Evolutionary conservation across 1,140 invertebrate species (phyloP).

Genomic region (Bombus confusus): DNA sequence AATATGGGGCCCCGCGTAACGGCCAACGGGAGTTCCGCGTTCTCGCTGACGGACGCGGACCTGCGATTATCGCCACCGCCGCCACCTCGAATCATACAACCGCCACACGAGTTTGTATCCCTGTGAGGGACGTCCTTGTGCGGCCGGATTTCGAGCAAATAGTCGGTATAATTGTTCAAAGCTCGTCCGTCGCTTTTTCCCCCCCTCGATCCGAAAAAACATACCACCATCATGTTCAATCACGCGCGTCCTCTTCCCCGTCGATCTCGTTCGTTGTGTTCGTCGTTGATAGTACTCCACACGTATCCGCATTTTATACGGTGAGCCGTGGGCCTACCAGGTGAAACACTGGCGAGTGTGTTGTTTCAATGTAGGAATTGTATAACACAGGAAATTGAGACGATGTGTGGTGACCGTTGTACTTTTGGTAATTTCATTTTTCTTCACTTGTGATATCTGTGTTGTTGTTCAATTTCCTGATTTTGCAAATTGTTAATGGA

Average conservation of each 20-base stretch:
- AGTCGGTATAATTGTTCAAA: conserved; percentile 40
- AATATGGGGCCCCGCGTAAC: conserved; percentile 95
- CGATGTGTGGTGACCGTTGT: not conserved
- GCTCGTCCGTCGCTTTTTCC: conserved; percentile 42
- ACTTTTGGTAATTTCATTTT: not conserved
- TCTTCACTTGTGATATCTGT: not conserved
- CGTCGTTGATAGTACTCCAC: conserved; percentile 21
- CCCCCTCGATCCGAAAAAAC: not conserved
- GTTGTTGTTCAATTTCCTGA: not conserved
- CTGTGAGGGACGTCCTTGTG: conserved; percentile 63
- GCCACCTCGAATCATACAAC: conserved; percentile 82
- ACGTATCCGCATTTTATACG: conserved; percentile 36
- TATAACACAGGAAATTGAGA: not conserved
- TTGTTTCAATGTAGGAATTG: not conserved
- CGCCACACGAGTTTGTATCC: conserved; percentile 82
- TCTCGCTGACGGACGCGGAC: conserved; percentile 88
- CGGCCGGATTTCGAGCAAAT: conserved; percentile 18
- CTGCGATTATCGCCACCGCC: conserved; percentile 81
- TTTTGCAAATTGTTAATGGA: not conserved
- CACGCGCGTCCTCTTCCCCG: not conserved
- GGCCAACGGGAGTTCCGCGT: conserved; percentile 91
- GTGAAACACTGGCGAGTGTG: not conserved
- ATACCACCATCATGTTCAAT: not conserved
- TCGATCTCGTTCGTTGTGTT: conserved; percentile 36
- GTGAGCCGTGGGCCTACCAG: conserved; percentile 32